Evolutionary conservation across 2,797 vertebrate genomes (phyloP).

Genomic region (Hybognathus amarus): DNA sequence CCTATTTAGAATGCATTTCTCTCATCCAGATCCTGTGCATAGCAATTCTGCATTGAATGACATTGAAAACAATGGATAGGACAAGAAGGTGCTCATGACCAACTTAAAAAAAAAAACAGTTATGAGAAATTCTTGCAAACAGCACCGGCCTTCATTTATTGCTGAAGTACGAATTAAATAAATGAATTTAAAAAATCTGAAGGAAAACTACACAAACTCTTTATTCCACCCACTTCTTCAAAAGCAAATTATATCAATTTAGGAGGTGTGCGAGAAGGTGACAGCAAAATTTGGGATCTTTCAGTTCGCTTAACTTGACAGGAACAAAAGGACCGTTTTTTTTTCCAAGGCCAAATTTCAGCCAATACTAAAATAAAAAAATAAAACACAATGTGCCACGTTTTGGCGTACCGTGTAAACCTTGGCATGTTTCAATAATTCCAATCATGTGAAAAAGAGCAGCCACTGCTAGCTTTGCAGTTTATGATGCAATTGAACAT

Average conservation of each 20-base stretch:
- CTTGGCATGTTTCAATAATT: constrained; percentile 32
- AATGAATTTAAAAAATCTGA: neutral
- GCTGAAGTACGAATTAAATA: neutral
- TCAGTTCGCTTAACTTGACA: constrained; percentile 22
- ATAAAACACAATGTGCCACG: neutral
- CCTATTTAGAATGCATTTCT: constrained; percentile 73
- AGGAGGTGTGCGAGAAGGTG: constrained; percentile 26
- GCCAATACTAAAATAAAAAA: constrained; percentile 30
- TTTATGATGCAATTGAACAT: constrained; percentile 42
- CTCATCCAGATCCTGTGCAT: constrained; percentile 62
- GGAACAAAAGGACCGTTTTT: neutral
- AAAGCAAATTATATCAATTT: constrained; percentile 24
- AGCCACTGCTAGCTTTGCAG: constrained; percentile 35
- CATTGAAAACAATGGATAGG: constrained; percentile 63
- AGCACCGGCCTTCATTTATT: neutral
- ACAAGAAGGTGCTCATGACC: constrained; percentile 21
- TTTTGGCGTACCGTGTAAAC: constrained; percentile 15
- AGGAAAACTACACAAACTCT: neutral
- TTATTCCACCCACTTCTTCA: constrained; percentile 6
- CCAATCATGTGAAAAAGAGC: constrained; percentile 47
- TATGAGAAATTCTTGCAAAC: neutral
- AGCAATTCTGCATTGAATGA: constrained; percentile 70
- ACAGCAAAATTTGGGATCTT: constrained; percentile 8
- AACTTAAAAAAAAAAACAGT: neutral
- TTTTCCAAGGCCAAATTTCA: constrained; percentile 22